Base-by-base conservation (phyloP, 2,888 invertebrate genomes). In the Leuctra nigra region DNA sequence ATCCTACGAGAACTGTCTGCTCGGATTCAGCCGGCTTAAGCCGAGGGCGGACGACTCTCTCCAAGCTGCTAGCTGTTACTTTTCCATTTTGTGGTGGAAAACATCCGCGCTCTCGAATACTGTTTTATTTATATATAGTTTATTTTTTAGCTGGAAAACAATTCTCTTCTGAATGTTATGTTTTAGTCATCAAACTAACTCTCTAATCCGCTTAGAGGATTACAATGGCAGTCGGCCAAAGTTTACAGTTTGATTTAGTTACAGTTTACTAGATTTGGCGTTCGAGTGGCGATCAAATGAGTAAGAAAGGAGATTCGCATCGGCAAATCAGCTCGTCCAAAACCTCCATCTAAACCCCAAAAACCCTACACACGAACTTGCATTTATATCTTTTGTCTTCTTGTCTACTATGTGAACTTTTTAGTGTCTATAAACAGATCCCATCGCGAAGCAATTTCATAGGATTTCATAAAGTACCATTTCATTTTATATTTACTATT, bases 71-170 rank as follows among this genome's bases (percentile, higher is more conserved):
- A 25, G 50, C 50, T 29, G 33, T 50, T 50, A 50, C 35, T 35
- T 29, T 35, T 35, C 50, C 33, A 50, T 50, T 44, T 35, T 50
- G 50, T 33, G 36, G 50, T 7, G 33, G 29, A 18, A 50, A 35
- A 50, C 35, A 35, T 22, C 33, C 50, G 22, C 33, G 50, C 48
- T 25, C 29, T 6, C 14, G 50, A 50, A 50, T 50, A 50, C 33
- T 50, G 50, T 18, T 50, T 50, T 50, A 50, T 50, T 50, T 50
- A 50, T 35, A n/a, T n/a, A 23, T 44, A 44, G 44, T 50, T 50
- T 20, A 50, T 50, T 50, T 50, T 33, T 50, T 50, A 29, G 50
- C 22, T 50, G 18, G 50, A 16, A 50, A 35, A 50, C 50, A 50
- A 50, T 50, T 35, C 50, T 16, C 22, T 50, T 33, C 22, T 44